Percentiles rank a stretch among this genome's conserved stretches.
These are phyloP conservation scores for Halictus rubicundus DNA, from an alignment of 1,140 invertebrate genomes.

Conservation along the genomic window DNA sequence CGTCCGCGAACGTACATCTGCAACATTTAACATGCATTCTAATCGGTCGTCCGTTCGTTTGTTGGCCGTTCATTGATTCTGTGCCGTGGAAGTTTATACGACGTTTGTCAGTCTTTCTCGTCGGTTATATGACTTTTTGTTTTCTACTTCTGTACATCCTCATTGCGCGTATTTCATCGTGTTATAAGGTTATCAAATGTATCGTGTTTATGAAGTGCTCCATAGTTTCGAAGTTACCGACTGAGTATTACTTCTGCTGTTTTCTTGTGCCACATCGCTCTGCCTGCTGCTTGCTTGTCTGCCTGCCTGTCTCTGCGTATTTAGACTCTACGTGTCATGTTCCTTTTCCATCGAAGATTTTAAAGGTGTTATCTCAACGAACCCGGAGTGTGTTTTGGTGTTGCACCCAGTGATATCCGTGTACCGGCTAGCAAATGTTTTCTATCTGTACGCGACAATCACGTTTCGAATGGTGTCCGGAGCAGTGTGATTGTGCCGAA, in stretches of 20 bases:
- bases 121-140: not conserved
- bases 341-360: not conserved
- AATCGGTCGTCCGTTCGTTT: conserved; percentile 26
- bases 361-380: conserved; percentile 17
- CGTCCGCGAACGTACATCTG: not conserved
- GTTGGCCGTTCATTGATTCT: conserved; percentile 26
- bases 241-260: conserved; percentile 48
- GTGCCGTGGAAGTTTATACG: conserved; percentile 4
- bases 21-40: conserved; percentile 38
- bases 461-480: conserved; percentile 57
- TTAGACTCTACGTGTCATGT: conserved; percentile 16
- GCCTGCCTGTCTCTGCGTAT: conserved; percentile 19
- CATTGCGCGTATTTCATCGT: not conserved
- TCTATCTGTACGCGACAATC: conserved; percentile 13
- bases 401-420: conserved; percentile 26
- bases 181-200: conserved; percentile 7
- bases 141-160: not conserved
- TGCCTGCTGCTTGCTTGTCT: conserved; percentile 8
- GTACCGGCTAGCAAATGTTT: conserved; percentile 15
- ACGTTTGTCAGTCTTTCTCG: not conserved
- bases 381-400: conserved; percentile 24
- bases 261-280: conserved; percentile 37
- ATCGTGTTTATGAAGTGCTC: conserved; percentile 45
- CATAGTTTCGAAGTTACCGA: conserved; percentile 60
- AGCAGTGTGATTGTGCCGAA: conserved; percentile 50